Conservation (phyloP, 2,113 vertebrate genomes). For the Strigops habroptila region DNA sequence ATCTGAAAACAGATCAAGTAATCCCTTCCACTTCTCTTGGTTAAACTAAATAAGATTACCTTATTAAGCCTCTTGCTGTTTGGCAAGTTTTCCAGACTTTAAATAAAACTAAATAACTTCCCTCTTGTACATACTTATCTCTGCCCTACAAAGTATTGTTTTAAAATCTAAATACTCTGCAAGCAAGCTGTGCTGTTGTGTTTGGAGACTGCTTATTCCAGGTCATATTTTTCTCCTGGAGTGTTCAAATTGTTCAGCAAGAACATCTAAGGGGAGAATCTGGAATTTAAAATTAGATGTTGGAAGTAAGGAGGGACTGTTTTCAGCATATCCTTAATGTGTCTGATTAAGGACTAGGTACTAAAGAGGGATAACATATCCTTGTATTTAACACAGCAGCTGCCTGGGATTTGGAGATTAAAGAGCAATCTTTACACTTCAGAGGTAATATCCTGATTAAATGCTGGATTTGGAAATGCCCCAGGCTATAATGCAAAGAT, state of each 20-base stretch:
- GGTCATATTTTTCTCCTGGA: not conserved
- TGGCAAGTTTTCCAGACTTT: not conserved
- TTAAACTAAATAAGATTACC: not conserved
- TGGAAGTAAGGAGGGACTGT: not conserved
- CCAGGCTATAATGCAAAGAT: not conserved
- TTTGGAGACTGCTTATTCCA: not conserved
- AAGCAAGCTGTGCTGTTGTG: not conserved
- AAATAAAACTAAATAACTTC: not conserved
- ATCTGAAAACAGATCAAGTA: not conserved
- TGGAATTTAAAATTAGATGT: not conserved
- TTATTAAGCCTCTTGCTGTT: not conserved
- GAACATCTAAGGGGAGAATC: not conserved
- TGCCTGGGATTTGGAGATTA: not conserved
- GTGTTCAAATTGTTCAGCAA: not conserved
- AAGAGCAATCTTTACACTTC: not conserved
- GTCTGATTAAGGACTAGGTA: not conserved
- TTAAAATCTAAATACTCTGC: not conserved
- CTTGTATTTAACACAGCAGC: not conserved
- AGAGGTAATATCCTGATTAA: not conserved
- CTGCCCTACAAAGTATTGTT: not conserved
- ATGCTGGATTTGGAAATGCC: not conserved
- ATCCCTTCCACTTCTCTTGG: not conserved
- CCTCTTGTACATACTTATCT: not conserved
- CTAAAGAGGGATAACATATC: not conserved
- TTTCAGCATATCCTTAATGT: not conserved